These are phyloP conservation scores for Pasiphila rectangulata DNA, from an alignment of 2,888 invertebrate species.

Conservation along the genomic window DNA sequence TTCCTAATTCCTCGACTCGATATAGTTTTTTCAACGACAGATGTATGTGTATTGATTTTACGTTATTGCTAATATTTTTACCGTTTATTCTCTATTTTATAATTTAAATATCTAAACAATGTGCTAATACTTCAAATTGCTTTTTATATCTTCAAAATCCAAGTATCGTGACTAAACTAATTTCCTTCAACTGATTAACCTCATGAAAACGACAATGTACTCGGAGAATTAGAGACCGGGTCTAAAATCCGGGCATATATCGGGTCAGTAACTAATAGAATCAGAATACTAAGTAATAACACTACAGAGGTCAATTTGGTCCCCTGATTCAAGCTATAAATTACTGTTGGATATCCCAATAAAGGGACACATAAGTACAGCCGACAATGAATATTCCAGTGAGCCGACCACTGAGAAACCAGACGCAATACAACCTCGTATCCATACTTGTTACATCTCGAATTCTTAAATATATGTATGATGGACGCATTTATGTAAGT, in stretches of 20 bases:
- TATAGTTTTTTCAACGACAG: neutral
- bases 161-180: too few relatives aligned
- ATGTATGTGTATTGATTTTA: neutral
- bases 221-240: too few relatives aligned
- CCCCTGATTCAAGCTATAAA: slow-evolving; percentile 40
- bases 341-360: slow-evolving; percentile 21
- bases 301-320: slow-evolving; percentile 49
- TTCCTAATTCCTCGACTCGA: slow-evolving; percentile 26
- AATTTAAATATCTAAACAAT: neutral
- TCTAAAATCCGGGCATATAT: too few relatives aligned
- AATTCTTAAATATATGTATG: slow-evolving; percentile 29
- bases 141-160: neutral
- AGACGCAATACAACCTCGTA: slow-evolving; percentile 21
- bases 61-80: slow-evolving; percentile 1
- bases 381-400: slow-evolving; percentile 24
- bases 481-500: slow-evolving; percentile 69
- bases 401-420: slow-evolving; percentile 42
- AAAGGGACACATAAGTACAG: slow-evolving; percentile 16
- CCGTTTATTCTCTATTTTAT: neutral
- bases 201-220: too few relatives aligned
- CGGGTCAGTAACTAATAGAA: too few relatives aligned
- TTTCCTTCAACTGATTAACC: too few relatives aligned
- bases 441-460: neutral
- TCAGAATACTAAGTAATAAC: slow-evolving; percentile 2
- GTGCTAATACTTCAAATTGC: neutral